Conservation (phyloP, 2,888 invertebrate genomes). For the Arenicola marina region DNA sequence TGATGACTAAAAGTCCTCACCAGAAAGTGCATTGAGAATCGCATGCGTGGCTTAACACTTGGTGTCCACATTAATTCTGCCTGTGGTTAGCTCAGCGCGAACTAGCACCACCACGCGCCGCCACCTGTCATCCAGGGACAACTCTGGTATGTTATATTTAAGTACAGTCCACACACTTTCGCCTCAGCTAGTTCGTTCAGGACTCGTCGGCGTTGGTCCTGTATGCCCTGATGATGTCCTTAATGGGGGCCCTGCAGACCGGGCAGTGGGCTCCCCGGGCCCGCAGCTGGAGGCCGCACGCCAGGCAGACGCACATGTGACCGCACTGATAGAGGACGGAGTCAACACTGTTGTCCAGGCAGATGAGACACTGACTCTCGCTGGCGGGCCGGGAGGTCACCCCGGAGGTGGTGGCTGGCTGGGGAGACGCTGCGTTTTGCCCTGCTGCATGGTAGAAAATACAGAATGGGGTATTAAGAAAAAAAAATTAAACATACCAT, state of each 20-base stretch:
- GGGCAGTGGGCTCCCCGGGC: constrained; percentile 51
- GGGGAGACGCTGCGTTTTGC: neutral
- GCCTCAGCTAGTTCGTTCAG: too few relatives aligned
- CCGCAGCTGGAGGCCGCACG: constrained; percentile 53
- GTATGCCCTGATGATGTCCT: constrained; percentile 56
- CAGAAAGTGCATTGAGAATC: too few relatives aligned
- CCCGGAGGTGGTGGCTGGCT: neutral
- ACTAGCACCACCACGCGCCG: too few relatives aligned
- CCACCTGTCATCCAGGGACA: too few relatives aligned
- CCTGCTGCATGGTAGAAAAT: too few relatives aligned
- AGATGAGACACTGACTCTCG: constrained; percentile 56
- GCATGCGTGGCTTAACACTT: too few relatives aligned
- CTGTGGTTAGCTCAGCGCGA: too few relatives aligned
- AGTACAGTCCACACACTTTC: too few relatives aligned
- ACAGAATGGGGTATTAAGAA: too few relatives aligned
- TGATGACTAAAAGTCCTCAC: too few relatives aligned
- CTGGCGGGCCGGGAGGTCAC: constrained; percentile 38
- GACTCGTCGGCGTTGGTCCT: constrained; percentile 19
- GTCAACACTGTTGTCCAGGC: constrained; percentile 53
- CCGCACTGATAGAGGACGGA: constrained; percentile 60
- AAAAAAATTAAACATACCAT: neutral
- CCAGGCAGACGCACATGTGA: constrained; percentile 58
- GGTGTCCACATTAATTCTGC: too few relatives aligned
- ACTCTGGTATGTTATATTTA: too few relatives aligned
- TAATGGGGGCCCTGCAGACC: constrained; percentile 58